phyloP scores from a whole-genome alignment of 2,888 invertebrate genomes.

The Gymnocheta viridis region DNA sequence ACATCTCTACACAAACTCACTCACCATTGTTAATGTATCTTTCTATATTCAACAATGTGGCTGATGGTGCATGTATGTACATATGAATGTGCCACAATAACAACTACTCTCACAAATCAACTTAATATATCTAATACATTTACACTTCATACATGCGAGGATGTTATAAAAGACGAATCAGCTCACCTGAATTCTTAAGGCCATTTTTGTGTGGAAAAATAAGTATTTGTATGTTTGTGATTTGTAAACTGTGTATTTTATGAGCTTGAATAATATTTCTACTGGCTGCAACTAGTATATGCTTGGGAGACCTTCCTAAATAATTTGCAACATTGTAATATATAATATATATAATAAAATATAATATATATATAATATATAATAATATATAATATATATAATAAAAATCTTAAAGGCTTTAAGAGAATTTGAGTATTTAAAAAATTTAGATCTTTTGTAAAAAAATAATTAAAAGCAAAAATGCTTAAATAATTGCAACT shows the following conservation, averaged over 20 bases:
- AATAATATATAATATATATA: too few species aligned
- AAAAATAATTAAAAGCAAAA: too few species aligned
- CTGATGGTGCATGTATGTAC: background rate
- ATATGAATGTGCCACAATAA: background rate
- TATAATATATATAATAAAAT: too few species aligned
- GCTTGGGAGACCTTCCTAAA: background rate
- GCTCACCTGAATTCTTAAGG: constrained; percentile 48
- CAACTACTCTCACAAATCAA: constrained; percentile 45
- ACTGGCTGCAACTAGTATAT: background rate
- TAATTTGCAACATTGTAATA: background rate
- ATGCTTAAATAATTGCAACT: too few species aligned
- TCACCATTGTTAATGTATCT: constrained; percentile 43
- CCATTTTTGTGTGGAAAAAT: background rate
- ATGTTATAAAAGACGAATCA: constrained; percentile 16
- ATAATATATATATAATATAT: too few species aligned
- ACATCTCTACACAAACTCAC: background rate
- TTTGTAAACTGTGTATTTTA: background rate
- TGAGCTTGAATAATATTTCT: background rate
- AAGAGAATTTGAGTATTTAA: too few species aligned
- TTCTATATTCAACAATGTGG: constrained; percentile 1
- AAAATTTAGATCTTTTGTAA: too few species aligned
- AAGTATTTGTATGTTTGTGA: background rate
- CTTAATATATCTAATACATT: background rate
- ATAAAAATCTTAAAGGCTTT: too few species aligned
- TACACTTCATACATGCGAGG: background rate